phyloP scores from a whole-genome alignment of 2,113 vertebrate species.

The Psephotus haematonotus region DNA sequence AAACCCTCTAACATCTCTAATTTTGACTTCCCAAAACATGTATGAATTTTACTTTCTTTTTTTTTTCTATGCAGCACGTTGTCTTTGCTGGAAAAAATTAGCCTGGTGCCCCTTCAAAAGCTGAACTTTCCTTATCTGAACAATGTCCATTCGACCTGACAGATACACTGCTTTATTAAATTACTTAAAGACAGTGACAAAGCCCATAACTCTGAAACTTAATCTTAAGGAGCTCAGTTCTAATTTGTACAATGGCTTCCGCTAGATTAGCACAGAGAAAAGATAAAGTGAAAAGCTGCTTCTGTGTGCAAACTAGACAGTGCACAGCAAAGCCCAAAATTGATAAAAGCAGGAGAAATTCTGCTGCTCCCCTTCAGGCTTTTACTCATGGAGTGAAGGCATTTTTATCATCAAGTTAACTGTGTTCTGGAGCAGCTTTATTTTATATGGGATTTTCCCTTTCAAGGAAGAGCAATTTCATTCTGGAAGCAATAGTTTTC shows the following conservation, averaged over 20 bases:
- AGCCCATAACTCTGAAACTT: constrained; percentile 13
- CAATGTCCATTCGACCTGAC: neutral
- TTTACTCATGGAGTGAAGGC: neutral
- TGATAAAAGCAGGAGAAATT: constrained; percentile 4
- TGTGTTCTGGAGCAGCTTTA: neutral
- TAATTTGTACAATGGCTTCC: constrained; percentile 34
- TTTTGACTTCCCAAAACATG: neutral
- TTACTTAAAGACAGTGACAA: constrained; percentile 33
- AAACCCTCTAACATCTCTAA: neutral
- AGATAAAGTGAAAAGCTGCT: constrained; percentile 32
- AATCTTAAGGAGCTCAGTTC: constrained; percentile 1
- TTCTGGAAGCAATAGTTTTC: neutral
- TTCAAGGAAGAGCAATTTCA: neutral
- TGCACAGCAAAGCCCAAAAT: neutral
- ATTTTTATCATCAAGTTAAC: neutral
- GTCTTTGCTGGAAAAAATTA: neutral
- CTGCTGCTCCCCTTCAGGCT: neutral
- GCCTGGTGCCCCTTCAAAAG: neutral
- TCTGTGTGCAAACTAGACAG: neutral
- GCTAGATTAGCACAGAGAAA: constrained; percentile 9
- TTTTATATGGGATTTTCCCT: neutral
- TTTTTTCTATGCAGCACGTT: neutral
- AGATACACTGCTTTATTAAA: constrained; percentile 32
- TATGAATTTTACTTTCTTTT: neutral
- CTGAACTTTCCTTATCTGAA: constrained; percentile 13